Evolutionary conservation across 2,888 invertebrate species (phyloP).

Genomic region (Pristionchus entomophagus): DNA sequence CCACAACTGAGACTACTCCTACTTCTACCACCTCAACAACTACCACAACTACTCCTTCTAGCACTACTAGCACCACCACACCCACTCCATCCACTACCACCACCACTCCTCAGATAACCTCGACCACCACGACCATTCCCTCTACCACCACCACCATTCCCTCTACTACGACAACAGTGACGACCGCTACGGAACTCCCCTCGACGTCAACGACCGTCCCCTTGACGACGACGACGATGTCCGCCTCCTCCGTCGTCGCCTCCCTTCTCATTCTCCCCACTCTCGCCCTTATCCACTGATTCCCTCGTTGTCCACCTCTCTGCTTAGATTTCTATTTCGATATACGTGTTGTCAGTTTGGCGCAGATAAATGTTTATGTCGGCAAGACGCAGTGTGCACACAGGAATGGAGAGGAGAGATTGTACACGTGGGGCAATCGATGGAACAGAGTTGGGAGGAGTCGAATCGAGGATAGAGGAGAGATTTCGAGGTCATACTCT

Average conservation of each 20-base stretch:
- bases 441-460: neutral
- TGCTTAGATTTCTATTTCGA: neutral
- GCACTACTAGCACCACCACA: neutral
- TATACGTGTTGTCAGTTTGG: neutral
- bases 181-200: neutral
- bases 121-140: neutral
- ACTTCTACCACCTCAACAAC: too few species aligned
- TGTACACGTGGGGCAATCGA: neutral
- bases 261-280: neutral
- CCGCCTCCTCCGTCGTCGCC: neutral
- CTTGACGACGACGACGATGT: neutral
- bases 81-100: neutral
- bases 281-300: neutral
- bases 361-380: neutral
- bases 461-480: too few species aligned
- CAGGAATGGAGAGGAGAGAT: neutral
- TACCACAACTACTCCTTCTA: too few species aligned
- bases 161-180: neutral
- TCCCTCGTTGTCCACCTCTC: too few species aligned
- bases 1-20: too few species aligned
- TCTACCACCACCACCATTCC: neutral
- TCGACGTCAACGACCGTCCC: neutral
- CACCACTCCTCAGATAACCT: too few species aligned
- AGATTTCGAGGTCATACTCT: too few species aligned
- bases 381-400: slow-evolving; percentile 14